Evolutionary conservation across 2,888 invertebrate species (phyloP), one percentile per base, ranked within the genome.

Genomic region (Iselma pallidipennis): DNA sequence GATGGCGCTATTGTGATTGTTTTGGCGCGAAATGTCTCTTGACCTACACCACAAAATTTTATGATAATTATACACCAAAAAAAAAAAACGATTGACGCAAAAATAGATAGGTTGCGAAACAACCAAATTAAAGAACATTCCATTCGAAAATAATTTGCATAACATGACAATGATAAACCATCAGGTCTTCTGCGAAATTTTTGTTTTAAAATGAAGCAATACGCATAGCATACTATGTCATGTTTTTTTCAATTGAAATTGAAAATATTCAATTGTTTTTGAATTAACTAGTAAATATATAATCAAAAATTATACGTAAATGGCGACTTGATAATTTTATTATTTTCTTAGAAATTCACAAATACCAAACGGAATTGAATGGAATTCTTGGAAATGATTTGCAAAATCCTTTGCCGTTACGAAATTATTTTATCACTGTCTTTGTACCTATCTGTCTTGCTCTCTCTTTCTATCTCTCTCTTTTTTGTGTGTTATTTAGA

Each of bases 281-380:
- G n/a, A 37, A 37, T 37, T 37, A 37, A 12, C 10, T 12, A 16
- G 9, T 16, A 14, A 37, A 37, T 29, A 29, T 12, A 5, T 29
- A 29, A 12, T 12, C 1, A 37, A 16, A 16, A 37, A 37, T n/a
- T n/a, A n/a, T n/a, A n/a, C n/a, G n/a, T n/a, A n/a, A n/a, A n/a
- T n/a, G 55, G 51, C 55, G 60, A 52, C 60, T 52, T 28, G 26
- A 29, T 42, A 33, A 54, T 64, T 57, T 55, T 64, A 21, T 64
- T 51, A 54, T 57, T 60, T 64, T 64, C 63, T 63, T 33, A 53
- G 63, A 63, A 63, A 59, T 59, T 59, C 56, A 59, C 59, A 59
- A 63, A 63, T 63, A 57, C 63, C 63, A 63, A 55, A 59, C 63
- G 59, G 63, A 63, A 59, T 63, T 63, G 57, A 63, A 59, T 42